A percentile compares a stretch with the other conserved stretches of the same genome.
Evolutionary conservation across 2,113 vertebrate species (phyloP).

Genomic region (Tringa solitaria): DNA sequence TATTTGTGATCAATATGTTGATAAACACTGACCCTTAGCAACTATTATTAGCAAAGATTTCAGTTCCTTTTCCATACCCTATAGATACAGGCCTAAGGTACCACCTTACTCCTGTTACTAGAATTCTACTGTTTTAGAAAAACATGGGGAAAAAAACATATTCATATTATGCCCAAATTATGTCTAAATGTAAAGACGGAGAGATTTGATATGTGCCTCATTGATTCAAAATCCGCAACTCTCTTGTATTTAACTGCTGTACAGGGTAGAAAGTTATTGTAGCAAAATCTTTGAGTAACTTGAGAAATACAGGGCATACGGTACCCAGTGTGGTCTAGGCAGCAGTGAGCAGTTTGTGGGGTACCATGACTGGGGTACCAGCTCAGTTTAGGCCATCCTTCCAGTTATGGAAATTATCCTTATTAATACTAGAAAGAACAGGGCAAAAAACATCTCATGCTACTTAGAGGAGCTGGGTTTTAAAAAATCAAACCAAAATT

Average conservation of each 20-base stretch:
- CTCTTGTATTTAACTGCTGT: neutral
- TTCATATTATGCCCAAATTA: neutral
- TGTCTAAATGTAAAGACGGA: neutral
- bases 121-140: neutral
- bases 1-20: neutral
- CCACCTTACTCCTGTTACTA: neutral
- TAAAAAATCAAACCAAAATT: neutral
- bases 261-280: neutral
- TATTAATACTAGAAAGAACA: neutral
- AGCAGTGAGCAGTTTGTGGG: neutral
- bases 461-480: neutral
- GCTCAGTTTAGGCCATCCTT: neutral
- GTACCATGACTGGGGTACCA: neutral
- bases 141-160: fast-evolving
- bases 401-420: neutral
- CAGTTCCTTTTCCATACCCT: neutral
- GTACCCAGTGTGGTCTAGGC: neutral
- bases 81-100: neutral
- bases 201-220: neutral
- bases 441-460: neutral
- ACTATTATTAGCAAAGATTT: neutral
- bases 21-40: neutral
- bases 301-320: neutral
- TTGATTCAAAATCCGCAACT: neutral
- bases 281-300: neutral